Percentiles rank a stretch among this genome's conserved stretches.
Evolutionary conservation across 1,140 invertebrate species (phyloP).

Genomic region (Drosophila mayri): DNA sequence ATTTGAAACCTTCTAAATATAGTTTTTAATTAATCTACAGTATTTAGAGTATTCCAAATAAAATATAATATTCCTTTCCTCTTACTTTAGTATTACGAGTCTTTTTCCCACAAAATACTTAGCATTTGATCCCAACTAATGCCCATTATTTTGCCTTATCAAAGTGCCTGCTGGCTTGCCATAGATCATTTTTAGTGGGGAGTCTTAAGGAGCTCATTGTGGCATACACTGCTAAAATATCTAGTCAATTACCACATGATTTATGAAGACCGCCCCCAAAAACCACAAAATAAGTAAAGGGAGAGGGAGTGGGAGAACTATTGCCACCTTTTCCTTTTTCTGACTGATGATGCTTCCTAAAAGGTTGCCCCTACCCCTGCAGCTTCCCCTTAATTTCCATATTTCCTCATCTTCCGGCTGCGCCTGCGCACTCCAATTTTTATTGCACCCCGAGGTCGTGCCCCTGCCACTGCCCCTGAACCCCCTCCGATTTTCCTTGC

Average conservation of each 20-base stretch:
- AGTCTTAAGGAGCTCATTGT: slow-evolving; percentile 1
- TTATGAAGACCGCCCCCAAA: slow-evolving; percentile 47
- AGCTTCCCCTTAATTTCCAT: slow-evolving; percentile 48
- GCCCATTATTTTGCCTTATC: neutral
- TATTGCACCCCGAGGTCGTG: slow-evolving; percentile 53
- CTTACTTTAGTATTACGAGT: neutral
- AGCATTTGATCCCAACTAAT: slow-evolving; percentile 1
- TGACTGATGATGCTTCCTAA: slow-evolving; percentile 44
- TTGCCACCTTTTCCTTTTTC: slow-evolving; percentile 52
- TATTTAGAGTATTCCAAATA: neutral
- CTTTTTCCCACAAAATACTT: neutral
- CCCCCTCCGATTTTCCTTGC: neutral
- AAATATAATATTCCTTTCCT: neutral
- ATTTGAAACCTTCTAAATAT: slow-evolving; percentile 1
- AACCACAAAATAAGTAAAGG: slow-evolving; percentile 5
- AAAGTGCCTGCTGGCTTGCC: neutral
- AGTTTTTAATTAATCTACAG: neutral
- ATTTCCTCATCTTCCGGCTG: slow-evolving; percentile 23
- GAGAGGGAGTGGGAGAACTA: slow-evolving; percentile 49
- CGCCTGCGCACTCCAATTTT: slow-evolving; percentile 78
- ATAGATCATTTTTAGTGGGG: slow-evolving; percentile 52
- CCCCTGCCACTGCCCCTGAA: neutral
- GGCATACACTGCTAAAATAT: slow-evolving; percentile 23
- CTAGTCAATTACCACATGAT: slow-evolving; percentile 68
- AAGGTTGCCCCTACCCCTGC: slow-evolving; percentile 35